Evolutionary conservation across 2,113 vertebrate genomes (phyloP).

Genomic region (Pangasianodon hypophthalmus): DNA sequence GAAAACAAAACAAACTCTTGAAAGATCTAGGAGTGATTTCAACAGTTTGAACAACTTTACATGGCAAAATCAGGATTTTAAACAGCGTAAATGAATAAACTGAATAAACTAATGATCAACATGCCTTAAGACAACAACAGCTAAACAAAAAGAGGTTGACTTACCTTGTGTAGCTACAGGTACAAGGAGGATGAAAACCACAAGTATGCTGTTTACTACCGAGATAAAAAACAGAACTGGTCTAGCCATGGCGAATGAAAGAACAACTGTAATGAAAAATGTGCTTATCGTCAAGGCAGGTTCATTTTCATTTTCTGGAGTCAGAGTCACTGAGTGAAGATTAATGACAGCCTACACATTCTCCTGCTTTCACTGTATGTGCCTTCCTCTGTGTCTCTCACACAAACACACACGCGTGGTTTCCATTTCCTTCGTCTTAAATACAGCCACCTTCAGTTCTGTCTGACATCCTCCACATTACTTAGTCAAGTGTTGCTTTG

Average conservation of each 20-base stretch:
- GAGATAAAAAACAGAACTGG: not conserved
- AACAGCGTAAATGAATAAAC: not conserved
- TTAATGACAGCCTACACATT: not conserved
- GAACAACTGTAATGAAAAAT: not conserved
- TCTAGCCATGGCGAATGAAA: not conserved
- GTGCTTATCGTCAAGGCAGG: not conserved
- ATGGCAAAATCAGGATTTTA: not conserved
- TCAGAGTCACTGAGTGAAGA: not conserved
- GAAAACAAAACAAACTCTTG: not conserved
- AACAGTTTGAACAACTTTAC: not conserved
- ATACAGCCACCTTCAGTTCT: not conserved
- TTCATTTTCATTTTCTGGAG: constrained; percentile 5
- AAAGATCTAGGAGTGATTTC: not conserved
- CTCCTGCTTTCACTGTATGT: not conserved
- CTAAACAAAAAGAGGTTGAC: not conserved
- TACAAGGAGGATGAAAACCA: not conserved
- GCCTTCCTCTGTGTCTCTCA: not conserved
- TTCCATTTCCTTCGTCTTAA: constrained; percentile 31
- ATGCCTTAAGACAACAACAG: not conserved
- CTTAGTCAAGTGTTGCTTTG: not conserved
- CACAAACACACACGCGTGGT: not conserved
- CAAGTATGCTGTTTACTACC: not conserved
- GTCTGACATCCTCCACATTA: not conserved
- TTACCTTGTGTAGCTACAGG: constrained; percentile 30
- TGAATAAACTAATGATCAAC: not conserved